Conservation (phyloP, 1,140 invertebrate genomes). For the Drosophila takahashii region DNA sequence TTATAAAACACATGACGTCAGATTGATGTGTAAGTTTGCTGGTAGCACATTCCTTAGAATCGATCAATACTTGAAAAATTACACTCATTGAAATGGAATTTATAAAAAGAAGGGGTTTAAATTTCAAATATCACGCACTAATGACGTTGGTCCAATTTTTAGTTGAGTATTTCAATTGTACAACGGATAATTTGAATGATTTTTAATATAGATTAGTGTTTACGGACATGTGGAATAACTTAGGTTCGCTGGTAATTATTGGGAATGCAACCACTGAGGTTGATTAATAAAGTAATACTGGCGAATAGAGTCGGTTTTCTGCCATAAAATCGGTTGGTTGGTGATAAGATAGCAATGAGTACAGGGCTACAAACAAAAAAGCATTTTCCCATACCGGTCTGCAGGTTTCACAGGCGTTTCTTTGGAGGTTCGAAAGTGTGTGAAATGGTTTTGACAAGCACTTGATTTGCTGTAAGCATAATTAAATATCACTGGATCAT, state of each 20-base stretch:
- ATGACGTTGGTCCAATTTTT: background rate
- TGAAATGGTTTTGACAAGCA: too few species aligned
- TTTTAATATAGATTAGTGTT: background rate
- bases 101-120: background rate
- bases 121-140: background rate
- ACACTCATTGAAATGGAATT: constrained; percentile 1
- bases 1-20: constrained; percentile 51
- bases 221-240: constrained; percentile 12
- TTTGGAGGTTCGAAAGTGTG: too few species aligned
- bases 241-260: constrained; percentile 5
- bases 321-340: constrained; percentile 22
- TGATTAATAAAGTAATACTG: constrained; percentile 68
- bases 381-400: background rate
- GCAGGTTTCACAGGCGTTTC: background rate
- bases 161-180: background rate
- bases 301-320: constrained; percentile 33
- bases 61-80: constrained; percentile 4
- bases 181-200: background rate
- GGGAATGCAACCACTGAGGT: constrained; percentile 49
- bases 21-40: constrained; percentile 16
- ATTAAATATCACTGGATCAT: too few species aligned
- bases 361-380: constrained; percentile 26
- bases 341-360: constrained; percentile 62
- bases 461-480: too few species aligned
- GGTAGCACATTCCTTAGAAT: constrained; percentile 19